Conservation (phyloP, 2,888 invertebrate genomes). For the Latheticus oryzae region DNA sequence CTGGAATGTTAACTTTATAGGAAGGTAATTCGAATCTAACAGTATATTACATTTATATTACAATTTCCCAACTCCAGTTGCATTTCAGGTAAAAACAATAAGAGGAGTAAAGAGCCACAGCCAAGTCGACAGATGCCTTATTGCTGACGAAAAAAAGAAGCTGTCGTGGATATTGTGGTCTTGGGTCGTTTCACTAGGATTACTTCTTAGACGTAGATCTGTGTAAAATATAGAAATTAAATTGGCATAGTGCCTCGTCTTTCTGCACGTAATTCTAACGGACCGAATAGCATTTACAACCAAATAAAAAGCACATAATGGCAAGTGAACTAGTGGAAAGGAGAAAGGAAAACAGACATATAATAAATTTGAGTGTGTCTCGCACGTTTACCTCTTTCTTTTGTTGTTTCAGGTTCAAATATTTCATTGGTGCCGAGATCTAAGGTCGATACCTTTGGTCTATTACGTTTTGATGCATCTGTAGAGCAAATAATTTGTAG, state of each 20-base stretch:
- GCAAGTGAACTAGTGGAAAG: constrained; percentile 28
- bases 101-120: constrained; percentile 6
- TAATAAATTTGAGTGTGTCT: constrained; percentile 39
- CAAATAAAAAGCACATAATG: constrained; percentile 34
- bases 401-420: constrained; percentile 57
- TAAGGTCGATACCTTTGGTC: constrained; percentile 54
- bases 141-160: constrained; percentile 43
- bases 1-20: constrained; percentile 28
- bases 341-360: constrained; percentile 32
- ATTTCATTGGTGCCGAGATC: constrained; percentile 59
- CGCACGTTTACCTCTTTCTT: constrained; percentile 57
- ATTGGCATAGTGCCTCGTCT: constrained; percentile 40
- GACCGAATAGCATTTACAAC: constrained; percentile 29
- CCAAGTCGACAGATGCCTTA: constrained; percentile 1
- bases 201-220: constrained; percentile 60
- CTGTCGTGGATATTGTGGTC: constrained; percentile 52
- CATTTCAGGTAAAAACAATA: constrained; percentile 36
- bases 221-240: constrained; percentile 49
- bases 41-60: constrained; percentile 39
- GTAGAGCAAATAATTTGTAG: constrained; percentile 27
- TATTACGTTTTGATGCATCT: constrained; percentile 54
- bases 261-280: constrained; percentile 10
- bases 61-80: constrained; percentile 13
- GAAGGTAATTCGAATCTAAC: constrained; percentile 23
- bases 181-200: constrained; percentile 56